Percentiles rank a stretch among this genome's conserved stretches.
phyloP scores from a whole-genome alignment of 23 tunicate species.

The Styela clava region DNA sequence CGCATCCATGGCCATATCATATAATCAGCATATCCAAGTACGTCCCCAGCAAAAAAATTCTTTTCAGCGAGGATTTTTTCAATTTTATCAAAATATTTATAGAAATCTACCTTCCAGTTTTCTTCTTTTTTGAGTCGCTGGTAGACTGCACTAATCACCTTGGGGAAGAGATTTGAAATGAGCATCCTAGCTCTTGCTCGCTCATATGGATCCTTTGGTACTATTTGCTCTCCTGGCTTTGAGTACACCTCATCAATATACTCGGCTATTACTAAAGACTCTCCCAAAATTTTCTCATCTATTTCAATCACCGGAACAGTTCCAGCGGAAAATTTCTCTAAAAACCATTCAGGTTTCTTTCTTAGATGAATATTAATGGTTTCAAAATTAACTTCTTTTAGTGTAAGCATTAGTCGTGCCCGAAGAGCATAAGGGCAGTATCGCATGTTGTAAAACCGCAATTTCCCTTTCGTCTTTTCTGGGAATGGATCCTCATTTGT shows the following conservation, averaged over 20 bases:
- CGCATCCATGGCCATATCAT: conserved; percentile 33
- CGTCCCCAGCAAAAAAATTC: conserved; percentile 14
- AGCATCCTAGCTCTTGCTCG: background rate
- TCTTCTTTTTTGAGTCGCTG: background rate
- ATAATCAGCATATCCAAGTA: conserved; percentile 22
- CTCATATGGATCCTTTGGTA: background rate
- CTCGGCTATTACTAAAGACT: conserved; percentile 1
- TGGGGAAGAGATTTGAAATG: background rate
- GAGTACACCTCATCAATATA: conserved; percentile 19
- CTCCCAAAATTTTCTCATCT: background rate
- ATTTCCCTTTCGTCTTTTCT: background rate
- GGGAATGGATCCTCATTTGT: conserved; percentile 2
- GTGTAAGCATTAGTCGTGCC: background rate
- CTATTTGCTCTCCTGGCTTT: background rate
- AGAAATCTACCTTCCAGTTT: background rate
- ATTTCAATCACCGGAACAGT: conserved; percentile 9
- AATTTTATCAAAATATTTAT: background rate
- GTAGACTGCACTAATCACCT: background rate
- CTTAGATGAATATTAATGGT: background rate
- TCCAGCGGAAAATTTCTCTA: background rate
- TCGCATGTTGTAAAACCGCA: conserved; percentile 2
- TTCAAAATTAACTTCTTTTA: conserved; percentile 1
- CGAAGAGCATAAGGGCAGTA: conserved; percentile 2
- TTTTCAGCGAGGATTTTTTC: conserved; percentile 4
- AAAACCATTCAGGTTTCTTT: conserved; percentile 6